phyloP scores from a whole-genome alignment of 1,140 invertebrate genomes.

The Calliopsis andreniformis region DNA sequence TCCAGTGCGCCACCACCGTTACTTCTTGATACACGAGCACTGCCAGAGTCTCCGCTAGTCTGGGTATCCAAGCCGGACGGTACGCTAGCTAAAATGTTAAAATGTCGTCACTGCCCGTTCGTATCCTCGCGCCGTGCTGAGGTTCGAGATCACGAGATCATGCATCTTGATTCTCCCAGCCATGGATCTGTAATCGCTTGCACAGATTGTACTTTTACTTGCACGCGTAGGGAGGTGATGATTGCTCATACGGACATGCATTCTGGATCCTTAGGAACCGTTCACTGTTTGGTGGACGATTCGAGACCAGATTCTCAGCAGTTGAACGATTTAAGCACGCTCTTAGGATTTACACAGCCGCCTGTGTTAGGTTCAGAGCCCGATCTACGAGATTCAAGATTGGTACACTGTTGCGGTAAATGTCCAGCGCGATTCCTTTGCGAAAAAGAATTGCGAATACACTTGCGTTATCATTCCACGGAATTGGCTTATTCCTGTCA shows the following conservation, averaged over 20 bases:
- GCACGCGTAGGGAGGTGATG: slow-evolving; percentile 88
- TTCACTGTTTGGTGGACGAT: slow-evolving; percentile 86
- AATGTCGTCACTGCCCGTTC: slow-evolving; percentile 92
- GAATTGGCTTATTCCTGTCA: slow-evolving; percentile 86
- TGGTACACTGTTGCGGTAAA: slow-evolving; percentile 83
- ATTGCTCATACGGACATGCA: slow-evolving; percentile 91
- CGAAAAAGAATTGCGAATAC: slow-evolving; percentile 86
- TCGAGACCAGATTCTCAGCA: slow-evolving; percentile 84
- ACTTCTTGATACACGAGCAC: slow-evolving; percentile 77
- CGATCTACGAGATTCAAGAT: slow-evolving; percentile 70
- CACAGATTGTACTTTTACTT: slow-evolving; percentile 90
- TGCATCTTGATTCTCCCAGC: slow-evolving; percentile 85
- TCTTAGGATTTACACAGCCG: slow-evolving; percentile 68
- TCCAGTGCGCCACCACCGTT: slow-evolving; percentile 69
- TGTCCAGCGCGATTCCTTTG: slow-evolving; percentile 89
- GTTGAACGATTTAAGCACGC: slow-evolving; percentile 82
- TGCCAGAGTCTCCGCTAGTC: slow-evolving; percentile 84
- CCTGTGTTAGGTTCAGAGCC: slow-evolving; percentile 71
- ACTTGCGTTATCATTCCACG: slow-evolving; percentile 86
- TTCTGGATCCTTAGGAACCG: slow-evolving; percentile 85
- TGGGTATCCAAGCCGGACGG: slow-evolving; percentile 87
- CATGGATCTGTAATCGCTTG: slow-evolving; percentile 81
- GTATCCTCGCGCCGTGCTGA: slow-evolving; percentile 89
- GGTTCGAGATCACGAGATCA: slow-evolving; percentile 92
- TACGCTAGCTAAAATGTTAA: slow-evolving; percentile 91